Conservation (phyloP, 2,888 invertebrate species). For the Athripsodes cinereus region DNA sequence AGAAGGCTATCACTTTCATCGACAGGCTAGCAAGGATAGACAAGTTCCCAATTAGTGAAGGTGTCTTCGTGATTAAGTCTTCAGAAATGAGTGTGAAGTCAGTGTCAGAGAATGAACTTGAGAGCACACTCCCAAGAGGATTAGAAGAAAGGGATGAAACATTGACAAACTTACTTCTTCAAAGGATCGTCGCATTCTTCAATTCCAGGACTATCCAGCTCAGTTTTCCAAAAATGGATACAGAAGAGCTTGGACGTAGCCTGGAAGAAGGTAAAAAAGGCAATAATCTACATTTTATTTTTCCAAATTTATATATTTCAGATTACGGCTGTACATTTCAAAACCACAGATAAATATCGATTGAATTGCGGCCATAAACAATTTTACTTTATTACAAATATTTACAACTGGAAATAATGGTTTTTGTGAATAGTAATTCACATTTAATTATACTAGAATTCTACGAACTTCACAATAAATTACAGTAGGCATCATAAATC, state of each 20-base stretch:
- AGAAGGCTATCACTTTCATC: slow-evolving; percentile 73
- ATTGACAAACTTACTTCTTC: slow-evolving; percentile 63
- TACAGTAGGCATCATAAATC: no score
- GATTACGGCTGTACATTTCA: no score
- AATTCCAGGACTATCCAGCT: slow-evolving; percentile 72
- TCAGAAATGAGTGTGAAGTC: slow-evolving; percentile 42
- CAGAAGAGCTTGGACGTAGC: slow-evolving; percentile 61
- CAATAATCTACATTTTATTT: not conserved
- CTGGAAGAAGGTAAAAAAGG: slow-evolving; percentile 64
- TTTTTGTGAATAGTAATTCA: no score
- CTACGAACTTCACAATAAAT: no score
- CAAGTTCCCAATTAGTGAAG: slow-evolving; percentile 55
- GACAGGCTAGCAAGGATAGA: slow-evolving; percentile 70
- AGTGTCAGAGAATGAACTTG: slow-evolving; percentile 62
- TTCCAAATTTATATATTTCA: not conserved
- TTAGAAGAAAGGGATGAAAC: slow-evolving; percentile 61
- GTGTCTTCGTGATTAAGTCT: slow-evolving; percentile 58
- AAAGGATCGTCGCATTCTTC: slow-evolving; percentile 63
- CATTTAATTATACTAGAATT: no score
- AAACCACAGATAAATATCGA: no score
- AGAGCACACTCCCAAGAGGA: slow-evolving; percentile 60
- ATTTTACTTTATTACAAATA: no score
- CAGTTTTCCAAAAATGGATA: slow-evolving; percentile 65
- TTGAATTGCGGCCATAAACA: no score
- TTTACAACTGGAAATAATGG: no score